A percentile compares a stretch with the other conserved stretches of the same genome.
Conservation (phyloP, 2,113 vertebrate genomes). For the Lagopus muta region DNA sequence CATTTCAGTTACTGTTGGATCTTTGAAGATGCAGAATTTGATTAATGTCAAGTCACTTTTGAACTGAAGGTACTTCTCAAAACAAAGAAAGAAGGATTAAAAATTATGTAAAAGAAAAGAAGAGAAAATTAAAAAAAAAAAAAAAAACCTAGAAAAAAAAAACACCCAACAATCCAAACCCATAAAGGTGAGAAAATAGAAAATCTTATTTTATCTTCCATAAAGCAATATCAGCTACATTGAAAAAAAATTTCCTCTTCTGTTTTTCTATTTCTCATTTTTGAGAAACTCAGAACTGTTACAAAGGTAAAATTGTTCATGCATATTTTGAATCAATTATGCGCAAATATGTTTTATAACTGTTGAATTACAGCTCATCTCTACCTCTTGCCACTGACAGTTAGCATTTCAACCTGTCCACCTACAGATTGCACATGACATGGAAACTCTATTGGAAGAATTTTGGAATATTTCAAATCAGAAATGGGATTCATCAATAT, state of each 20-base stretch:
- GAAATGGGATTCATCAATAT: neutral
- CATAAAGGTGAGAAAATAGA: neutral
- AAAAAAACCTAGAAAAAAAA: too few species aligned
- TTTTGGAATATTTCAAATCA: neutral
- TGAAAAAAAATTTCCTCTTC: neutral
- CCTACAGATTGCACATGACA: neutral
- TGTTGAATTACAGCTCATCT: neutral
- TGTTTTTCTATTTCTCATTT: neutral
- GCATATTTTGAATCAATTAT: neutral
- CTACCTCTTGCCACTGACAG: neutral
- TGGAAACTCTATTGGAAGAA: neutral
- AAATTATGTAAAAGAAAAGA: neutral
- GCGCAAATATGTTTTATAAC: neutral
- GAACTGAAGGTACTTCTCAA: neutral
- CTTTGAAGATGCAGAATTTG: neutral
- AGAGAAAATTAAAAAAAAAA: neutral
- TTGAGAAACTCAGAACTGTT: neutral
- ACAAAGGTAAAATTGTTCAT: neutral
- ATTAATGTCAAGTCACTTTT: neutral
- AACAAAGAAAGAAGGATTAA: neutral
- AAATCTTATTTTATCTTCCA: neutral
- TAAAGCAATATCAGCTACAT: neutral
- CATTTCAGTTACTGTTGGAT: neutral
- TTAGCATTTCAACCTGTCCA: neutral
- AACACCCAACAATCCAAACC: too few species aligned